phyloP scores from a whole-genome alignment of 1,140 invertebrate genomes.

The Lucilia cuprina region DNA sequence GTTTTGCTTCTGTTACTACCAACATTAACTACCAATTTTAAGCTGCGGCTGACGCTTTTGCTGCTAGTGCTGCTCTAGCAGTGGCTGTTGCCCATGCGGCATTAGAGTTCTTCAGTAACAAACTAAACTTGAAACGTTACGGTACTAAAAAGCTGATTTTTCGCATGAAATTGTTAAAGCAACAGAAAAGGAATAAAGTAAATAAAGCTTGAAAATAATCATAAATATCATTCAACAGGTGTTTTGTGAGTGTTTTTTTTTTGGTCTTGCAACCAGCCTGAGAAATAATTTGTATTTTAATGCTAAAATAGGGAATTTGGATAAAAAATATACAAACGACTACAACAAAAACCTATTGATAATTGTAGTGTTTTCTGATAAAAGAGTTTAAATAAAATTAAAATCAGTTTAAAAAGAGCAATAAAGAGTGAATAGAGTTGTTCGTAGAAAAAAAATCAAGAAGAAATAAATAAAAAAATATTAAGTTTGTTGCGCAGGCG shows the following conservation, averaged over 20 bases:
- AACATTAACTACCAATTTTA: background rate
- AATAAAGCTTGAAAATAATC: background rate
- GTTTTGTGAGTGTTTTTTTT: background rate
- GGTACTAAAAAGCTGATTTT: background rate
- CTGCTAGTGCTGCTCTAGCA: background rate
- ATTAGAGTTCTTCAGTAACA: constrained; percentile 7
- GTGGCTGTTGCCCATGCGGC: constrained; percentile 15
- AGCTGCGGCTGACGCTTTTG: background rate
- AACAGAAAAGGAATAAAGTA: background rate
- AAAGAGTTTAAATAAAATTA: background rate
- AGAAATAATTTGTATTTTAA: background rate
- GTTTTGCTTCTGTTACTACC: constrained; percentile 14
- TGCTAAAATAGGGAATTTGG: background rate
- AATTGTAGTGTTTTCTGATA: background rate
- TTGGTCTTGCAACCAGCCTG: background rate
- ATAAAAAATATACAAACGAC: background rate
- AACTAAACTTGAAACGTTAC: constrained; percentile 9
- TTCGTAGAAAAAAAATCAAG: too few species aligned
- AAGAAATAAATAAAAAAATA: too few species aligned
- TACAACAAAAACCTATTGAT: background rate
- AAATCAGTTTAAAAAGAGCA: background rate
- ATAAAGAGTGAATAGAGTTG: too few species aligned
- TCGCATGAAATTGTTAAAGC: background rate
- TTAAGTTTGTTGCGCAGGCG: constrained; percentile 5
- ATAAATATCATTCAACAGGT: constrained; percentile 15